Evolutionary conservation across 1,140 invertebrate species (phyloP).

Genomic region (Drosophila teissieri): DNA sequence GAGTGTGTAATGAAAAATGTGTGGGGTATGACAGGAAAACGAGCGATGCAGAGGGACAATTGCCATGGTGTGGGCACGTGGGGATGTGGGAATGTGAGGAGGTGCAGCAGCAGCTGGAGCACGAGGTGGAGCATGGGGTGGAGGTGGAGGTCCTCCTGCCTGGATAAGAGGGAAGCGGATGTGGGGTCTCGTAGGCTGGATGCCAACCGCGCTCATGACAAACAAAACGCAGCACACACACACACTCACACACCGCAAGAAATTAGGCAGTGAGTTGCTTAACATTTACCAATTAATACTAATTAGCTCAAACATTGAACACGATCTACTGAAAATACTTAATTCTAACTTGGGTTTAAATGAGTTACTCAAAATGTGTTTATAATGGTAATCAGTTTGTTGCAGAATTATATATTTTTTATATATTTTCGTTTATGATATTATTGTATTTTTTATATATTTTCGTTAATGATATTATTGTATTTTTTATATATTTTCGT

Average conservation of each 20-base stretch:
- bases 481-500: too few species aligned
- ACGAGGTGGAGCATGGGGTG: background rate
- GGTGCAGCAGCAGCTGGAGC: background rate
- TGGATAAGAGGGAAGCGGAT: constrained; percentile 29
- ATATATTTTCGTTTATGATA: too few species aligned
- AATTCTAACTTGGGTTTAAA: too few species aligned
- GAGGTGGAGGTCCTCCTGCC: constrained; percentile 1
- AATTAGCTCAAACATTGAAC: too few species aligned
- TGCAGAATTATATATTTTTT: too few species aligned
- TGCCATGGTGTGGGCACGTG: background rate
- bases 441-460: background rate
- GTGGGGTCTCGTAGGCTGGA: constrained; percentile 40
- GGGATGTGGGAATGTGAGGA: background rate
- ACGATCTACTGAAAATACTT: too few species aligned
- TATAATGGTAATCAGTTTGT: too few species aligned
- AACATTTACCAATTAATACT: too few species aligned
- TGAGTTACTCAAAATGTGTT: too few species aligned
- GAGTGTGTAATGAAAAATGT: constrained; percentile 63
- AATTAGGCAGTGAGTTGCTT: background rate
- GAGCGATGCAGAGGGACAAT: constrained; percentile 41
- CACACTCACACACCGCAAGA: constrained; percentile 17
- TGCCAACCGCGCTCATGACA: constrained; percentile 53
- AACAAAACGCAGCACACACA: constrained; percentile 50
- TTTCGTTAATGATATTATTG: too few species aligned
- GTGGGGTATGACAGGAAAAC: constrained; percentile 49